Evolutionary conservation across 1,140 invertebrate species (phyloP).

Genomic region (Latrodectus geometricus): DNA sequence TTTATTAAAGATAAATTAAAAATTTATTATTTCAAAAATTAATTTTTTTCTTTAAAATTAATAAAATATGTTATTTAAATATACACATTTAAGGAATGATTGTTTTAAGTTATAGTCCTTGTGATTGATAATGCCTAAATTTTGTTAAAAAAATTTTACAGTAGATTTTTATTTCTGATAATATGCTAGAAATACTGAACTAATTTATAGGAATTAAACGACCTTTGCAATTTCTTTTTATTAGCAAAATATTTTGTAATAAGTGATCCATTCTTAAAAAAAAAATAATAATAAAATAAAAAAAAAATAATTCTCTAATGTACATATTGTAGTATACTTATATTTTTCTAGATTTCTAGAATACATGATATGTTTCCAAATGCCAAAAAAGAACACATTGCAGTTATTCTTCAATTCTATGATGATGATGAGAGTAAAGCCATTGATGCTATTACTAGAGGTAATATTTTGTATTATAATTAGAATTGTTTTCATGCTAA

Average conservation of each 20-base stretch:
- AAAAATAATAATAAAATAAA: neutral
- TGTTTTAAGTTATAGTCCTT: no score
- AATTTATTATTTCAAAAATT: no score
- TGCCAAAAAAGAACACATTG: constrained; percentile 32
- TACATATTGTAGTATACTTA: neutral
- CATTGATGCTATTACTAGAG: constrained; percentile 44
- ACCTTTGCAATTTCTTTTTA: neutral
- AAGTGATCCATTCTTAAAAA: neutral
- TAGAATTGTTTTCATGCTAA: no score
- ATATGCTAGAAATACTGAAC: no score
- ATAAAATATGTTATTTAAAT: no score
- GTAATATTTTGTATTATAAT: neutral
- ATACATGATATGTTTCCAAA: constrained; percentile 45
- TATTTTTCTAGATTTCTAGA: constrained; percentile 28
- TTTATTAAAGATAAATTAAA: no score
- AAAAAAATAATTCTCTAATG: neutral
- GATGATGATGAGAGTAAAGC: constrained; percentile 55
- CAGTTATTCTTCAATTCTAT: constrained; percentile 51
- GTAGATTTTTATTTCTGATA: no score
- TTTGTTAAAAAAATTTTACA: no score
- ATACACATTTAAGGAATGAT: no score
- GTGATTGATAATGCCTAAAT: no score
- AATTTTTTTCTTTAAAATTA: no score
- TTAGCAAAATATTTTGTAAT: neutral
- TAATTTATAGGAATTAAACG: no score